These are phyloP conservation scores for Planiliza haematocheilus DNA, from an alignment of 2,113 vertebrate species.

Conservation along the genomic window DNA sequence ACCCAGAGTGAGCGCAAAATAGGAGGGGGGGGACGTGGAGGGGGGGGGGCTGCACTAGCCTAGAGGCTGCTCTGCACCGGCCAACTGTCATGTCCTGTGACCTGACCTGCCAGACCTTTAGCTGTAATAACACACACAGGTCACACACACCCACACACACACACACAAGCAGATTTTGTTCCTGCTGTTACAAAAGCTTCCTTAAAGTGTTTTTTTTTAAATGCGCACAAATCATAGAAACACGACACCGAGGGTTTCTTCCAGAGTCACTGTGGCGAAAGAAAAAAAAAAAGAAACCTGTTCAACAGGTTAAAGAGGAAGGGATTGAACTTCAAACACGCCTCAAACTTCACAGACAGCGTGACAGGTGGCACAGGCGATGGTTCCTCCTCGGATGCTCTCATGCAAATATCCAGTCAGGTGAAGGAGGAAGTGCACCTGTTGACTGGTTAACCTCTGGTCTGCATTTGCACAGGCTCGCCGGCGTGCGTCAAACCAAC, in stretches of 20 bases:
- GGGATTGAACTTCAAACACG: slow-evolving; percentile 16
- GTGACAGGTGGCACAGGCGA: slow-evolving; percentile 16
- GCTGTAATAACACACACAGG: slow-evolving; percentile 35
- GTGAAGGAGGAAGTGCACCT: slow-evolving; percentile 72
- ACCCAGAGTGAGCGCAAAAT: slow-evolving; percentile 76
- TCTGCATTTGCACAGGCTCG: slow-evolving; percentile 34
- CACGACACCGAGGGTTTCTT: slow-evolving; percentile 4
- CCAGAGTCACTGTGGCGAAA: neutral
- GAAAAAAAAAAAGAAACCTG: neutral
- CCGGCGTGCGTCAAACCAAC: neutral
- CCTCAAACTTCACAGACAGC: neutral
- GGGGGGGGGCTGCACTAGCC: slow-evolving; percentile 36
- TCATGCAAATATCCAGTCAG: slow-evolving; percentile 68
- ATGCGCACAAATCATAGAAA: neutral
- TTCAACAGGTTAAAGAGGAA: slow-evolving; percentile 44
- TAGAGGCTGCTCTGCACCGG: slow-evolving; percentile 45
- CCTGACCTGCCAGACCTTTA: slow-evolving; percentile 62
- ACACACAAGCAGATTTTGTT: slow-evolving; percentile 14
- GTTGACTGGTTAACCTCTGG: slow-evolving; percentile 33
- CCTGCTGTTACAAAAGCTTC: slow-evolving; percentile 10
- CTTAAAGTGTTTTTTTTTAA: slow-evolving; percentile 5
- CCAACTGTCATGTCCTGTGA: slow-evolving; percentile 71
- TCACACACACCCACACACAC: neutral
- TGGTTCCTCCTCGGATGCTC: slow-evolving; percentile 53
- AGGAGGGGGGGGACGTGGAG: slow-evolving; percentile 11